Percentiles rank a stretch among this genome's conserved stretches.
These are phyloP conservation scores for Colaptes auratus DNA, from an alignment of 2,113 vertebrate species.

Conservation along the genomic window DNA sequence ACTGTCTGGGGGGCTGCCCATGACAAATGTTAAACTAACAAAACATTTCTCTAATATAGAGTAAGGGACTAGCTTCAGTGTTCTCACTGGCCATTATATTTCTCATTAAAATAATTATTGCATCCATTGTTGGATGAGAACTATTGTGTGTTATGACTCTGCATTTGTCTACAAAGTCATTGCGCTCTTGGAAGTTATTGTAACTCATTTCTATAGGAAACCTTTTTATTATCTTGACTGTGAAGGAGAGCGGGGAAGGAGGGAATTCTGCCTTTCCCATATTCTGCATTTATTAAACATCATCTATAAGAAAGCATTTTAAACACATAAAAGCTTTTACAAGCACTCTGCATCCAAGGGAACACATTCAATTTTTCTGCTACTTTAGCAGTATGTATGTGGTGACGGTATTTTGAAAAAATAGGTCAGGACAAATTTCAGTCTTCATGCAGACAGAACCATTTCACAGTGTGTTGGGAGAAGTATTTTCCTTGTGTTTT, in stretches of 20 bases:
- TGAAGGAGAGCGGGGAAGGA: constrained; percentile 34
- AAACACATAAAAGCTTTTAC: constrained; percentile 56
- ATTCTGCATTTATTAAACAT: constrained; percentile 56
- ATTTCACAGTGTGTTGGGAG: not conserved
- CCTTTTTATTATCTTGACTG: constrained; percentile 42
- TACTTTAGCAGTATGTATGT: constrained; percentile 25
- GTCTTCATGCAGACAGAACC: not conserved
- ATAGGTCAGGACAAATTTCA: constrained; percentile 52
- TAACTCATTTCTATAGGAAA: constrained; percentile 55
- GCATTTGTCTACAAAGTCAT: constrained; percentile 63
- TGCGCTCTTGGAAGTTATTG: constrained; percentile 54
- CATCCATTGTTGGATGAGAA: constrained; percentile 12
- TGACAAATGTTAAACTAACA: constrained; percentile 31
- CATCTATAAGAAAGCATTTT: constrained; percentile 41
- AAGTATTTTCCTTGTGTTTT: not conserved
- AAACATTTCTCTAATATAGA: constrained; percentile 44
- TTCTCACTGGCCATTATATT: constrained; percentile 51
- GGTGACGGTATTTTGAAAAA: constrained; percentile 8
- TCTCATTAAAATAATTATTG: constrained; percentile 69
- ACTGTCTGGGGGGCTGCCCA: not conserved
- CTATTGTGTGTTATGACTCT: constrained; percentile 53
- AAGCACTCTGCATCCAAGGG: constrained; percentile 54
- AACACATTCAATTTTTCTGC: constrained; percentile 37
- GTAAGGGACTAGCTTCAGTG: constrained; percentile 14
- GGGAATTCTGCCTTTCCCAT: constrained; percentile 53